Evolutionary conservation across 2,888 invertebrate species (phyloP), one percentile per base, ranked within the genome.

Genomic region (Lasioglossum vierecki): DNA sequence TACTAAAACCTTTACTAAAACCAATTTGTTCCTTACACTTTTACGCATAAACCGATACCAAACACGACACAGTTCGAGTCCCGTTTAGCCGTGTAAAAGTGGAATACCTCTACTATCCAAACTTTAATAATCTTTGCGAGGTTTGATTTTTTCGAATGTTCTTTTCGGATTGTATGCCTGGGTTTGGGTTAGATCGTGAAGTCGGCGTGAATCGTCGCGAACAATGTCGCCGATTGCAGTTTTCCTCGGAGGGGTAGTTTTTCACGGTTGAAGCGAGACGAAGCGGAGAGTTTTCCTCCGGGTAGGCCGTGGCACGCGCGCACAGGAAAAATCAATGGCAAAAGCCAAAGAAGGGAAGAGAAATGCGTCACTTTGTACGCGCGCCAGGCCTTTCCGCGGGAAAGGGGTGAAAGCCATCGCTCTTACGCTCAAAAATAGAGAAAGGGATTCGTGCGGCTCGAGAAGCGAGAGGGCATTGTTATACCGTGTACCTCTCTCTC

Each of bases 401-500:
- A 83, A 83, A 85, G 66, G 73, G 82, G 84, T 79, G 79, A 87
- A 87, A 88, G 87, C 84, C 84, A 87, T 84, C 78, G 72, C 87
- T 87, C 87, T 87, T 88, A 76, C 63, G 78, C 76, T 83, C 78
- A 83, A 86, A 83, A 86, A 86, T 80, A 83, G 82, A 84, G 66
- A 86, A 82, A 72, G 79, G 81, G 82, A 77, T 72, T 80, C 75
- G 82, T 80, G 82, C 78, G 82, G 84, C 81, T 76, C 73, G 76
- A 84, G 80, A 84, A 86, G 71, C 81, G 87, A 79, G 78, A 41
- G 68, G 72, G 85, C 80, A 90, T 90, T 90, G 91, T 90, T 90
- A 76, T 78, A 13, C 49, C 72, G 63, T 30, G 6, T 18, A 30
- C n/a, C 15, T 18, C 63, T 63, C 63, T 63, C n/a, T 57, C 57